A percentile compares a stretch with the other conserved stretches of the same genome.
phyloP scores from a whole-genome alignment of 2,113 vertebrate species.

The Stomatorhinus ivindoensis region DNA sequence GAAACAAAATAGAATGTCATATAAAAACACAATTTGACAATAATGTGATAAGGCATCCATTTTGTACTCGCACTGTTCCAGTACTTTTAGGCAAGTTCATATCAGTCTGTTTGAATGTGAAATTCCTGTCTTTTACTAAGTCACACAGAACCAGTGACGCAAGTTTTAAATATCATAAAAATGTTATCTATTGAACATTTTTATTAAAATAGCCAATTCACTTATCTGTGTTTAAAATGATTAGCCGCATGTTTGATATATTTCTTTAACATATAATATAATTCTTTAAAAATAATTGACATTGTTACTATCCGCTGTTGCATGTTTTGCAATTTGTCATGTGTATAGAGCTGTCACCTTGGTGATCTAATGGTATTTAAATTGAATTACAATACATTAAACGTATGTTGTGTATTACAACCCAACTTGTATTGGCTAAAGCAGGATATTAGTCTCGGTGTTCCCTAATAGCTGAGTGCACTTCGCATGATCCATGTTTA shows the following conservation, averaged over 20 bases:
- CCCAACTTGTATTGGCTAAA: constrained; percentile 37
- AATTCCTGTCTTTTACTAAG: neutral
- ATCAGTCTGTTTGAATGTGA: neutral
- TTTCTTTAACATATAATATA: constrained; percentile 9
- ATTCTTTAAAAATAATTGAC: constrained; percentile 21
- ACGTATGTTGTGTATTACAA: constrained; percentile 46
- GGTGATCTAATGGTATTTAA: constrained; percentile 54
- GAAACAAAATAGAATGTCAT: neutral
- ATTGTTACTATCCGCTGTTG: constrained; percentile 31
- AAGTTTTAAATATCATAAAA: neutral
- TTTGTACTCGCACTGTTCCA: neutral
- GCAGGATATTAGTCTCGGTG: constrained; percentile 40
- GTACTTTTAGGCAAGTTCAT: neutral
- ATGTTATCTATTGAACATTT: neutral
- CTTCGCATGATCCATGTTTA: constrained; percentile 40
- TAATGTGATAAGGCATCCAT: neutral
- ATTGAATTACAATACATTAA: constrained; percentile 60
- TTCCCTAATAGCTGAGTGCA: constrained; percentile 37
- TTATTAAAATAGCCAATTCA: neutral
- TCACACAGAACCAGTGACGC: neutral
- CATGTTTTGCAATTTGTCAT: constrained; percentile 40
- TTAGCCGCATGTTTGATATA: neutral
- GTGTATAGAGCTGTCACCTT: constrained; percentile 43
- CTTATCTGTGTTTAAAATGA: neutral
- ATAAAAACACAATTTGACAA: neutral